Base-by-base conservation (phyloP, 2,888 invertebrate species). In the Macrophya alboannulata region DNA sequence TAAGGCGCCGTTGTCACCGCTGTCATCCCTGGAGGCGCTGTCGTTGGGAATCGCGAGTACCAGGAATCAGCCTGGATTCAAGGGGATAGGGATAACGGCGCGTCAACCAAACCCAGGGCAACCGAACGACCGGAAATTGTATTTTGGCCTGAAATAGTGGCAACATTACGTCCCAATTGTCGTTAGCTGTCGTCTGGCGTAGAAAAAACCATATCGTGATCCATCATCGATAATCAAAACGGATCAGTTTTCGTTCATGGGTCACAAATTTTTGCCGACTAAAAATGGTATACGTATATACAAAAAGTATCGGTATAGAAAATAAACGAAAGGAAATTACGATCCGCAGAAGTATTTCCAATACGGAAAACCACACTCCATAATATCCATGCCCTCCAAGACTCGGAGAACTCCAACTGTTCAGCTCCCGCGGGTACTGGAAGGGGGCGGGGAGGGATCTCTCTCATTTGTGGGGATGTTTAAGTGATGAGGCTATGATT, bases 101-200 rank as follows among this genome's bases (percentile, higher is more conserved):
- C 86, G 72, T 68, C 15, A 87, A 85, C 79, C 85, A 55, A 10
- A 37, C 37, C 31, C 17, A 85, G 90, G 87, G 86, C 86, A 88
- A 8, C 87, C 87, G 87, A 87, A 87, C 88, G 86, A 89, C 92
- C 92, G 93, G 93, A 93, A 93, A 93, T 93, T 93, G 92, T 92
- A 92, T 93, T 92, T 91, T 92, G 88, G 90, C 90, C 89, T 89
- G 89, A 89, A 90, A 90, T 90, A 90, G 89, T 89, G 91, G 90
- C 92, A 91, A 90, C 89, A 88, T 86, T 82, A 37, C 31, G 88
- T 89, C 88, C 88, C 87, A 17, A 51, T 55, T 77, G 85, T 86
- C 83, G 86, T 81, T 83, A 86, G 25, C 6, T 25, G 21, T 25
- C 25, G 62, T 62, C 25, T 31, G 62, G 25, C 4, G 12, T 62